phyloP scores from a whole-genome alignment of 2,888 invertebrate species.

The Parasteatoda lunata region DNA sequence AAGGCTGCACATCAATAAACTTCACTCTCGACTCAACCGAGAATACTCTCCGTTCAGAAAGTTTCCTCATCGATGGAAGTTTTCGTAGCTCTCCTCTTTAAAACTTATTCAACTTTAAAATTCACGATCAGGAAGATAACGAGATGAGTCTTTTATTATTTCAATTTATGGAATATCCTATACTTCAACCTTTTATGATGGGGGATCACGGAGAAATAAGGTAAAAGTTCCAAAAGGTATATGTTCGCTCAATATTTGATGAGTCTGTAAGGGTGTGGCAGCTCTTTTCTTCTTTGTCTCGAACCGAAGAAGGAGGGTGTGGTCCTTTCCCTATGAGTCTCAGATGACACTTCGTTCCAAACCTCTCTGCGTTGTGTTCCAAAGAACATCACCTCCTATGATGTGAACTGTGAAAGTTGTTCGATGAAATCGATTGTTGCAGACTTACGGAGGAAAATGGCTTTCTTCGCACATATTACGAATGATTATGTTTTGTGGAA shows the following conservation, averaged over 20 bases:
- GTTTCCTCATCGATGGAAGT: neutral
- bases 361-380: neutral
- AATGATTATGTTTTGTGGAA: no score
- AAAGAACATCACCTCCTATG: neutral
- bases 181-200: neutral
- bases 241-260: slow-evolving; percentile 47
- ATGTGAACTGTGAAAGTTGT: neutral
- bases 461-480: no score
- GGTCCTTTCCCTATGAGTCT: slow-evolving; percentile 33
- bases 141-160: slow-evolving; percentile 3
- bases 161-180: neutral
- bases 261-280: slow-evolving; percentile 30
- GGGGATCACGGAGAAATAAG: neutral
- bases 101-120: neutral
- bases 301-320: slow-evolving; percentile 26
- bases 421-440: neutral
- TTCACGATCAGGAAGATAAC: neutral
- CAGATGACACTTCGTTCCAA: slow-evolving; percentile 26
- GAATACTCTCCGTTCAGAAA: neutral
- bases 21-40: no score
- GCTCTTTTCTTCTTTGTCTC: slow-evolving; percentile 9
- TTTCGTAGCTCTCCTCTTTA: neutral
- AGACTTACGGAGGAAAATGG: neutral
- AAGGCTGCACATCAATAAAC: no score
- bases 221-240: slow-evolving; percentile 1